Conservation (phyloP, 2,113 vertebrate species). For the Psilopogon haemacephalus region DNA sequence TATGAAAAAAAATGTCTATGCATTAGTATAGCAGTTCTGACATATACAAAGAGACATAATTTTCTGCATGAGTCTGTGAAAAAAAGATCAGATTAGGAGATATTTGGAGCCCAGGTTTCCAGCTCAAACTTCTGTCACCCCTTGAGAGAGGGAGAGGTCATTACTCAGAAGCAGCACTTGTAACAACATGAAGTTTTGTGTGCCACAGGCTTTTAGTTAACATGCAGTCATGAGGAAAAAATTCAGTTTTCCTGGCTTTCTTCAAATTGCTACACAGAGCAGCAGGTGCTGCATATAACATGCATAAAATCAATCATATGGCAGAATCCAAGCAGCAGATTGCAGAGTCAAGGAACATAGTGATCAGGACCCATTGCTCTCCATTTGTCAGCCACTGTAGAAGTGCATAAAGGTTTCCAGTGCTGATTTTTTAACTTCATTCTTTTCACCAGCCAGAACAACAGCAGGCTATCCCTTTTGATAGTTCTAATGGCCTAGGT, state of each 20-base stretch:
- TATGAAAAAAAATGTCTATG: not conserved
- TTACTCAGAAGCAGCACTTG: conserved; percentile 50
- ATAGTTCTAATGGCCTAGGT: not conserved
- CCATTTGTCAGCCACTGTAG: not conserved
- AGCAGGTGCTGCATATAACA: conserved; percentile 56
- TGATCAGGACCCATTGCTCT: not conserved
- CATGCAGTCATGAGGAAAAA: conserved; percentile 67
- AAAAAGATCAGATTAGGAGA: not conserved
- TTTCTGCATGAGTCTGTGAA: not conserved
- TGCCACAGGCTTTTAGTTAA: conserved; percentile 25
- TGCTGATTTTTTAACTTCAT: not conserved
- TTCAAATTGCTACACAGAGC: not conserved
- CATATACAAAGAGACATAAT: not conserved
- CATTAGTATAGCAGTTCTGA: not conserved
- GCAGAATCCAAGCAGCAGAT: conserved; percentile 12
- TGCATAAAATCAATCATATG: not conserved
- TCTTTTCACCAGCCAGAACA: not conserved
- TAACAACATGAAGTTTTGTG: conserved; percentile 25
- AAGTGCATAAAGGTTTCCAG: not conserved
- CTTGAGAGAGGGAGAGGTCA: conserved; percentile 50
- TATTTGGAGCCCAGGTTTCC: not conserved
- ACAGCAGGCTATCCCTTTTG: not conserved
- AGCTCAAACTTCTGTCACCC: not conserved
- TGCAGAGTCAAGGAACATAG: not conserved
- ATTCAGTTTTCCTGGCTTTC: conserved; percentile 38